Evolutionary conservation across 2,797 vertebrate genomes (phyloP), one percentile per base, ranked within the genome.

Genomic region (Sebastes minor): DNA sequence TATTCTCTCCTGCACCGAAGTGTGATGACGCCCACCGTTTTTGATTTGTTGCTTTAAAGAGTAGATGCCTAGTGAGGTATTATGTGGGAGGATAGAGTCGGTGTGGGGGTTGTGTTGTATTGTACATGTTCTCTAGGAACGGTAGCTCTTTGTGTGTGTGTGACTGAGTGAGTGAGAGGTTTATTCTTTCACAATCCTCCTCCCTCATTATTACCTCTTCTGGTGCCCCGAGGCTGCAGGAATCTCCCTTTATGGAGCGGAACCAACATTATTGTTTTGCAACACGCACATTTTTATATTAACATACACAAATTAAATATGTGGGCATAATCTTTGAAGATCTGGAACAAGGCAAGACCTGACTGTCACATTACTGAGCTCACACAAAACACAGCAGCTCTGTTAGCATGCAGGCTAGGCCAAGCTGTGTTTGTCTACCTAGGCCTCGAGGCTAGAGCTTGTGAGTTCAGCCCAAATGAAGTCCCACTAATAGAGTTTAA

Each of bases 11-110:
- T 78, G 55, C 66, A 78, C 81, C 80, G 56, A 85, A 91, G 89
- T 89, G 90, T 80, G 90, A 93, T 88, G 85, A 92, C 90, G 83
- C 92, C 94, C 91, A 93, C 93, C 4, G 38, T 55, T 91, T 92
- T 88, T 93, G 92, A 93, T 94, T 89, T 90, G 91, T 87, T 93
- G 89, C 92, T 91, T 62, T 87, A 87, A 91, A 89, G 91, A 94
- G 87, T 91, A 89, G 87, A 92, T 87, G 92, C 88, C 89, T 88
- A 85, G 84, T 86, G 91, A 93, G 92, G 92, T 89, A 90, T 93
- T 93, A 88, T 92, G 92, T 92, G 80, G 90, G 91, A 91, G 92
- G 83, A 88, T 81, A 32, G 82, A 88, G 83, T 83, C 46, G 1
- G 83, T 60, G 85, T 93, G 90, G 91, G 91, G 91, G 89, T 90